Percentiles rank a stretch among this genome's conserved stretches.
These are phyloP conservation scores for Megaustenia siamemsis DNA, from an alignment of 2,888 invertebrate genomes.

Conservation along the genomic window DNA sequence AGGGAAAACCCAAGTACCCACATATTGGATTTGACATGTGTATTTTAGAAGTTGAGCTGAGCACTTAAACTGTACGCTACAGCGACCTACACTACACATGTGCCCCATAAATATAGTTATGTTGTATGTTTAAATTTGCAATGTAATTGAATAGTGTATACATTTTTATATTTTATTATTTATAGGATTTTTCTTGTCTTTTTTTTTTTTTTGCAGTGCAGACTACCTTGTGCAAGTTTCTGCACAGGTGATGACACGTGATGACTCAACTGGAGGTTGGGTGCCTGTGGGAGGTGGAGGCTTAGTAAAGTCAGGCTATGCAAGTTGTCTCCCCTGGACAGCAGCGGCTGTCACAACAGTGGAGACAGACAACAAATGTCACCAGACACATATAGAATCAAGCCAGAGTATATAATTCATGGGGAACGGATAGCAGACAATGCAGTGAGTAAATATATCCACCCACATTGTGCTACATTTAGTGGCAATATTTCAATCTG, in stretches of 20 bases:
- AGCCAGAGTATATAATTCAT: conserved; percentile 90
- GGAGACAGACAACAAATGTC: conserved; percentile 14
- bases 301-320: conserved; percentile 88
- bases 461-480: too few species aligned
- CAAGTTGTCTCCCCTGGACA: conserved; percentile 60
- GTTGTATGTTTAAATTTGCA: too few species aligned
- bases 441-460: conserved; percentile 90
- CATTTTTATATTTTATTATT: too few species aligned
- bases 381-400: conserved; percentile 55
- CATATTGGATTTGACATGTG: too few species aligned
- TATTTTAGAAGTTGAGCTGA: too few species aligned
- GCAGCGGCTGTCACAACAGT: conserved; percentile 24
- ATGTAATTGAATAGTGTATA: too few species aligned
- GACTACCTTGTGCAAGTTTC: conserved; percentile 92
- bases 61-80: too few species aligned
- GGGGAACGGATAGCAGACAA: conserved; percentile 95
- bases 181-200: neutral
- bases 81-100: too few species aligned
- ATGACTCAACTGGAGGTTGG: conserved; percentile 98
- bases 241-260: conserved; percentile 99
- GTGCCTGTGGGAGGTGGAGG: conserved; percentile 94
- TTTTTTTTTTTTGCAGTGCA: conserved; percentile 63
- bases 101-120: too few species aligned
- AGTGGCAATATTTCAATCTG: too few species aligned
- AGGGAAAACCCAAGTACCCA: too few species aligned